A percentile compares a stretch with the other conserved stretches of the same genome.
These are phyloP conservation scores for Buceros bicornis DNA, from an alignment of 2,797 vertebrate genomes.

Conservation along the genomic window DNA sequence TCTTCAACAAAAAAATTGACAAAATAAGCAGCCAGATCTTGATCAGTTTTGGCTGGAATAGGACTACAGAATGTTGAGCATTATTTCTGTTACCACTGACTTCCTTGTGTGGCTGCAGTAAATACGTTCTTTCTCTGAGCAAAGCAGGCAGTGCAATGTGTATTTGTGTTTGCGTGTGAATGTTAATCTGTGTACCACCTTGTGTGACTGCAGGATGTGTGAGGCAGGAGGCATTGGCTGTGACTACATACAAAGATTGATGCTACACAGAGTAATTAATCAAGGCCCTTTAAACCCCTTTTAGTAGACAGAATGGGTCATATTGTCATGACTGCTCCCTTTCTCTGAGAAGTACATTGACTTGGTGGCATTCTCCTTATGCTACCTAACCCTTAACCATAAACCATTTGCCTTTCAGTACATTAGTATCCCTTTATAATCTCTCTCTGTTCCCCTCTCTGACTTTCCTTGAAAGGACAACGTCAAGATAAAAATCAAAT, in stretches of 20 bases:
- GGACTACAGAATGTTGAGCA: not conserved
- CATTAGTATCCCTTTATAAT: not conserved
- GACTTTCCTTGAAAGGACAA: conserved; percentile 67
- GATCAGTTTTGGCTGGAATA: not conserved
- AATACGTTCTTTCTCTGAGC: accelerated
- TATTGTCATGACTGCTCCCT: not conserved
- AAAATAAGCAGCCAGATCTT: not conserved
- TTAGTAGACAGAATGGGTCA: not conserved
- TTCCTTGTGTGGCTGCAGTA: not conserved
- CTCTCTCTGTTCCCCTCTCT: not conserved
- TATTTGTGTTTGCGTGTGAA: not conserved
- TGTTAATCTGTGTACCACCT: not conserved
- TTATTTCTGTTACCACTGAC: not conserved
- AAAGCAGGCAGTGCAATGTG: not conserved
- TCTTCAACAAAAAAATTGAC: not conserved
- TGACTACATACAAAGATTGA: not conserved
- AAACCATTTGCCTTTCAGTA: not conserved
- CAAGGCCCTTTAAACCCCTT: not conserved
- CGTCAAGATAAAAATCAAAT: conserved; percentile 70
- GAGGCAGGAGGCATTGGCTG: not conserved
- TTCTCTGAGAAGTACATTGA: not conserved
- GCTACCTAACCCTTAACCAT: not conserved
- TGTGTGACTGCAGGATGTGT: not conserved
- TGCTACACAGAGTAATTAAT: not conserved
- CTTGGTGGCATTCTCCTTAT: not conserved